These are phyloP conservation scores for Lutraria lutraria DNA, from an alignment of 2,888 invertebrate genomes.

Conservation along the genomic window DNA sequence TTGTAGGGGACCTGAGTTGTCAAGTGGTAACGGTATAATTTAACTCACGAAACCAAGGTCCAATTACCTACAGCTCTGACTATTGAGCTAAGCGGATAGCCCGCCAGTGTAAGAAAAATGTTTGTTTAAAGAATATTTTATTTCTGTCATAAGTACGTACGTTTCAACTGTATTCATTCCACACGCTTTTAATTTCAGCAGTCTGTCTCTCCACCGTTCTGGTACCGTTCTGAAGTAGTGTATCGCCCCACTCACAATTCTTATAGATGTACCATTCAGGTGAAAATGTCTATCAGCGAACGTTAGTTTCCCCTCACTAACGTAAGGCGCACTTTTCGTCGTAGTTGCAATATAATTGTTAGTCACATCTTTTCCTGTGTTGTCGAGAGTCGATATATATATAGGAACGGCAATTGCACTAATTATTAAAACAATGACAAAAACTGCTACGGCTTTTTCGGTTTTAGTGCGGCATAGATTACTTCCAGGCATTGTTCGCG, in stretches of 20 bases:
- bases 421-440: constrained; percentile 39
- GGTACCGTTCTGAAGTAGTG: constrained; percentile 85
- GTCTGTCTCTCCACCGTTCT: constrained; percentile 83
- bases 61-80: no score
- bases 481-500: background rate
- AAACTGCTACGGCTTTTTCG: constrained; percentile 11
- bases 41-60: no score
- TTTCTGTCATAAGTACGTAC: constrained; percentile 71
- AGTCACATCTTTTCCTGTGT: background rate
- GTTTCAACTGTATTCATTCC: constrained; percentile 86
- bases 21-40: no score
- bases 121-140: no score
- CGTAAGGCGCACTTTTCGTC: constrained; percentile 35
- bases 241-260: constrained; percentile 84
- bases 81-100: no score
- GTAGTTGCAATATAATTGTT: background rate
- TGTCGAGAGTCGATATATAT: constrained; percentile 38
- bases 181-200: constrained; percentile 83
- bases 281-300: constrained; percentile 76
- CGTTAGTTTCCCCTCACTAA: constrained; percentile 63
- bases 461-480: constrained; percentile 28
- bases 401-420: constrained; percentile 26
- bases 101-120: no score
- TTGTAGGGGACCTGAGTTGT: no score
- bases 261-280: constrained; percentile 77